These are phyloP conservation scores for Myrmophylax atrothorax DNA, from an alignment of 2,113 vertebrate species.

Conservation along the genomic window DNA sequence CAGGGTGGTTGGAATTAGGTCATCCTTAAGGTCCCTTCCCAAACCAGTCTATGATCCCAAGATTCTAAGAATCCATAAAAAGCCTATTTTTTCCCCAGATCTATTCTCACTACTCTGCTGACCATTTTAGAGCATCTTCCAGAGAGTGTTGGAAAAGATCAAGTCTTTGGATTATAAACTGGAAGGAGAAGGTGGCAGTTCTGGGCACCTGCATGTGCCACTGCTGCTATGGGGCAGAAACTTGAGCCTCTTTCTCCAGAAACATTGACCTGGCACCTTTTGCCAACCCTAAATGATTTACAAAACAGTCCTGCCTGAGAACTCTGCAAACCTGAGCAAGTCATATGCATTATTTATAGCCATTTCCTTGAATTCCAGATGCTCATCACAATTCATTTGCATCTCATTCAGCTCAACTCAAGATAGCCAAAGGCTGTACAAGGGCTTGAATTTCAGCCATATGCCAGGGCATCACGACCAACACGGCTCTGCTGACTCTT, in stretches of 20 bases:
- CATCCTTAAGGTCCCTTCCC: background rate
- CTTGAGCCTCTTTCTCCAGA: background rate
- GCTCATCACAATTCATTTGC: constrained; percentile 27
- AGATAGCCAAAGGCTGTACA: background rate
- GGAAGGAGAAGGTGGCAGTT: background rate
- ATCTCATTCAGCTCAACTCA: background rate
- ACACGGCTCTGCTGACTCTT: background rate
- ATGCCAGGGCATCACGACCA: background rate
- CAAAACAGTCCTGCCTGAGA: background rate
- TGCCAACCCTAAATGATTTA: background rate
- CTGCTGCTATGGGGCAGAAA: background rate
- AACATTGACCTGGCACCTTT: background rate
- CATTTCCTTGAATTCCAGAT: constrained; percentile 5
- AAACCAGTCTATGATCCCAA: background rate
- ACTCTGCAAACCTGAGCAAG: background rate
- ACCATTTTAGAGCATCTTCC: background rate
- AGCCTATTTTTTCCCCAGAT: fast-evolving
- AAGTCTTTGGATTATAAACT: background rate
- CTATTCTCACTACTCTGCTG: background rate
- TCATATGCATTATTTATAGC: constrained; percentile 7
- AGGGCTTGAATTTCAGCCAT: background rate
- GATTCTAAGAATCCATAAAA: background rate
- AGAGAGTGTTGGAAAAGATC: background rate
- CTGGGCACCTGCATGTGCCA: background rate
- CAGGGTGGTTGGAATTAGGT: background rate